Evolutionary conservation across 2,888 invertebrate genomes (phyloP), one percentile per base, ranked within the genome.

Genomic region (Carterocephalus palaemon): DNA sequence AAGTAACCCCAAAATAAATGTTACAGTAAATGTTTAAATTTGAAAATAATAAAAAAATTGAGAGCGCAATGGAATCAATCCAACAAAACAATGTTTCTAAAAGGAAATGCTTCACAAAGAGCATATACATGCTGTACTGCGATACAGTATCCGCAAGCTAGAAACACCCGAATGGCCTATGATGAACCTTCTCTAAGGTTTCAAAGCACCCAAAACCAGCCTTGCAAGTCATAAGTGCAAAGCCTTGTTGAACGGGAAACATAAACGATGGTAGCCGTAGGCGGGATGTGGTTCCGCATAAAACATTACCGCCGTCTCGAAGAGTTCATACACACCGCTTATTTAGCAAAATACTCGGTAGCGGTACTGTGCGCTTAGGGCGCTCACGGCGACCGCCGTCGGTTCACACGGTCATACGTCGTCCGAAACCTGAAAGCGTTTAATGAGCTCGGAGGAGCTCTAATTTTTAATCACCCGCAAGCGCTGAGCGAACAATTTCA

Each of bases 281-380:
- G 45, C 43, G 36, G 29, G 43, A 31, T 43, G 45, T 38, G 19
- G 42, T 45, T 45, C 43, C 36, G 43, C 29, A 43, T 42, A 43
- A 42, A 43, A 36, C 41, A 43, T 43, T 36, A 43, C 42, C 33
- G 41, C 12, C 42, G 34, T 42, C 43, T 34, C 20, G 37, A 40
- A 12, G 31, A 7, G 32, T 29, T 29, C 34, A 34, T 42, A 34
- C 12, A 43, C 36, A 36, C 36, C 65, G 67, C 60, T 69, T 67
- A 75, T 70, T 76, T 76, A 75, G 66, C 60, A 70, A 78, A 75
- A 77, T 75, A 70, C 74, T 78, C 82, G 69, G 83, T 83, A 83
- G 83, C 84, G 79, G 79, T 68, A 75, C 70, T 66, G 38, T 36
- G 47, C 46, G 80, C 84, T 77, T 47, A 53, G 39, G 81, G 84